Percentiles rank a stretch among this genome's conserved stretches.
These are phyloP conservation scores for Caenorhabditis drosophilae DNA, from an alignment of 2,888 invertebrate species.

Conservation along the genomic window DNA sequence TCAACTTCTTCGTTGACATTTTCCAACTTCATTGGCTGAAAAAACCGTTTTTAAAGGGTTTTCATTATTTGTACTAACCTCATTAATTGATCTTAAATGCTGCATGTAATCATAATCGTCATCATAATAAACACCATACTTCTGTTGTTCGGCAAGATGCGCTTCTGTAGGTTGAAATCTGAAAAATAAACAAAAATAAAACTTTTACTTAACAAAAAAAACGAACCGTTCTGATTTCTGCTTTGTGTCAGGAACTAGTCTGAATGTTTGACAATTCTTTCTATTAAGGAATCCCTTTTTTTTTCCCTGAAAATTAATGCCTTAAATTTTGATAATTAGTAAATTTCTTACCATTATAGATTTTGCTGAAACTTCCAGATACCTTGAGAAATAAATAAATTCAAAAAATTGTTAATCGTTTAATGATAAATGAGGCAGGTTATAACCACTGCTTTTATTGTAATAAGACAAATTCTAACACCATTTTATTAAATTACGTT, in stretches of 20 bases:
- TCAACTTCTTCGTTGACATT: conserved; percentile 34
- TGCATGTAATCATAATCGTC: conserved; percentile 94
- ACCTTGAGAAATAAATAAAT: background rate
- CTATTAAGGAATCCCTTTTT: conserved; percentile 80
- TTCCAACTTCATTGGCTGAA: conserved; percentile 36
- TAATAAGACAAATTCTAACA: no score
- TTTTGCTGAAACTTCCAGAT: no score
- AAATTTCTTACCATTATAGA: no score
- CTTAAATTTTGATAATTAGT: no score
- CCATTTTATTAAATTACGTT: no score
- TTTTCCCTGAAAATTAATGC: no score
- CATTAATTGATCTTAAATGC: conserved; percentile 77
- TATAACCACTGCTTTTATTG: no score
- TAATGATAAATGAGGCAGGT: conserved; percentile 8
- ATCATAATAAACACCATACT: conserved; percentile 89
- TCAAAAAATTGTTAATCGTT: conserved; percentile 4
- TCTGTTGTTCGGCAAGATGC: conserved; percentile 74
- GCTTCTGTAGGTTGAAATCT: conserved; percentile 41
- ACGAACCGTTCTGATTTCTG: conserved; percentile 18
- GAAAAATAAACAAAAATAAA: background rate
- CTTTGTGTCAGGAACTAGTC: conserved; percentile 79
- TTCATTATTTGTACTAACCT: conserved; percentile 10
- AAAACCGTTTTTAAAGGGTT: background rate
- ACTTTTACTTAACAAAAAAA: background rate
- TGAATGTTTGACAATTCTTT: conserved; percentile 88